A percentile compares a stretch with the other conserved stretches of the same genome.
Conservation (phyloP, 2,888 invertebrate genomes). For the Xestia xanthographa region DNA sequence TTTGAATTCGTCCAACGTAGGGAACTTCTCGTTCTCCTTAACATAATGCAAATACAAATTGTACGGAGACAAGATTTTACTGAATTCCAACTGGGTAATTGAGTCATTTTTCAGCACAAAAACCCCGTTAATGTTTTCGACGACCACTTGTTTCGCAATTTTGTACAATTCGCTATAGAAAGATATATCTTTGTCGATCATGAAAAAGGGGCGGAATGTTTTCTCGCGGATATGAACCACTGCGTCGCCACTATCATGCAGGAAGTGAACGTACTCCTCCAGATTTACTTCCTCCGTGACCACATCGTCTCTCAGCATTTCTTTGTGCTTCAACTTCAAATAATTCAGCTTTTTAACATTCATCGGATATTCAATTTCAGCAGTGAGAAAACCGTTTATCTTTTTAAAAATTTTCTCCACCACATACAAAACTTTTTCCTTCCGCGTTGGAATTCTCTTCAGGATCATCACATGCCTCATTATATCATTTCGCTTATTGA, state of each 20-base stretch:
- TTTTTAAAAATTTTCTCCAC: conserved; percentile 70
- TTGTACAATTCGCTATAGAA: conserved; percentile 28
- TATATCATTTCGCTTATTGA: conserved; percentile 49
- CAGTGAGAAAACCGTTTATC: conserved; percentile 67
- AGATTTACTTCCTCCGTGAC: conserved; percentile 28
- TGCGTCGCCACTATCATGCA: neutral
- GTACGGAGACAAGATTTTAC: conserved; percentile 20
- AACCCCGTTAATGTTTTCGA: neutral
- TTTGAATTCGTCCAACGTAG: conserved; percentile 24
- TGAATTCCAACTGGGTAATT: conserved; percentile 30
- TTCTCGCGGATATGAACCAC: conserved; percentile 22
- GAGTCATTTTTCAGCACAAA: conserved; percentile 15
- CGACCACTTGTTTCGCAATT: conserved; percentile 5
- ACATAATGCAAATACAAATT: conserved; percentile 37
- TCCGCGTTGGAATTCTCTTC: conserved; percentile 22
- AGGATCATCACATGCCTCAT: conserved; percentile 17
- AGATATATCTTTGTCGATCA: conserved; percentile 22
- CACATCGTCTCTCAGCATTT: conserved; percentile 25
- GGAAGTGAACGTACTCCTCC: conserved; percentile 40
- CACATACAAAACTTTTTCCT: conserved; percentile 24
- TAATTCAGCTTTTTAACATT: conserved; percentile 73
- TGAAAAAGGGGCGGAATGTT: conserved; percentile 31
- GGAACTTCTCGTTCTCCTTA: conserved; percentile 5
- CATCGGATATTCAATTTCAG: conserved; percentile 64
- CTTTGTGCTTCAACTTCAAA: conserved; percentile 33